Evolutionary conservation across 1,140 invertebrate species (phyloP).

Genomic region (Camponotus vicinus): DNA sequence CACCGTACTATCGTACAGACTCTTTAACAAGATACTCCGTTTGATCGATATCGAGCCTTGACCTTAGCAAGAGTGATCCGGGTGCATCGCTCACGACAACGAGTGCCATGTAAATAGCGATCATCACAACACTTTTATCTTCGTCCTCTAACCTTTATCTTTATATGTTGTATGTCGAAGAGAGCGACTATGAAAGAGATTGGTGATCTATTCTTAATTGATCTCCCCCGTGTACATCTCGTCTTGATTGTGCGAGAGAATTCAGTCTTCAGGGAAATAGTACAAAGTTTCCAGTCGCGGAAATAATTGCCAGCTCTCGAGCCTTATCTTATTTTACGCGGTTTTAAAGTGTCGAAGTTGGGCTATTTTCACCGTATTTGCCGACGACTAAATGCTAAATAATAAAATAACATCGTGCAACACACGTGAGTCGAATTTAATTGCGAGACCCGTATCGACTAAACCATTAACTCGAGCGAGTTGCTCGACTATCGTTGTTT

Average conservation of each 20-base stretch:
- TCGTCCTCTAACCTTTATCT: background rate
- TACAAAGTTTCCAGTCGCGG: no score
- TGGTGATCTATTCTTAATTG: background rate
- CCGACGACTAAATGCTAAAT: constrained; percentile 5
- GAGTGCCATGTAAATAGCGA: background rate
- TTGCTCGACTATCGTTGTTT: constrained; percentile 4
- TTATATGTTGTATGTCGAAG: no score
- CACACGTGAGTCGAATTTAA: constrained; percentile 20
- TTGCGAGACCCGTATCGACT: constrained; percentile 58
- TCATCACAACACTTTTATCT: background rate
- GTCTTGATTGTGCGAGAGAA: background rate
- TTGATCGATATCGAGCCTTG: constrained; percentile 80
- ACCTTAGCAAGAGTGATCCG: constrained; percentile 74
- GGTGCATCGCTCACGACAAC: constrained; percentile 59
- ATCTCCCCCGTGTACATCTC: no score
- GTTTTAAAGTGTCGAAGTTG: background rate
- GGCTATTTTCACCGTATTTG: background rate
- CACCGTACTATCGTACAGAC: constrained; percentile 17
- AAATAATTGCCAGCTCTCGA: background rate
- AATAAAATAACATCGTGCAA: constrained; percentile 29
- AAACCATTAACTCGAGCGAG: constrained; percentile 43
- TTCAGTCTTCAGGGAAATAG: background rate
- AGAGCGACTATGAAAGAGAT: background rate
- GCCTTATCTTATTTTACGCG: background rate
- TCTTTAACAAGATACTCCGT: constrained; percentile 32